Conservation (phyloP, 1,140 invertebrate species). For the Sycophaga agraensis region DNA sequence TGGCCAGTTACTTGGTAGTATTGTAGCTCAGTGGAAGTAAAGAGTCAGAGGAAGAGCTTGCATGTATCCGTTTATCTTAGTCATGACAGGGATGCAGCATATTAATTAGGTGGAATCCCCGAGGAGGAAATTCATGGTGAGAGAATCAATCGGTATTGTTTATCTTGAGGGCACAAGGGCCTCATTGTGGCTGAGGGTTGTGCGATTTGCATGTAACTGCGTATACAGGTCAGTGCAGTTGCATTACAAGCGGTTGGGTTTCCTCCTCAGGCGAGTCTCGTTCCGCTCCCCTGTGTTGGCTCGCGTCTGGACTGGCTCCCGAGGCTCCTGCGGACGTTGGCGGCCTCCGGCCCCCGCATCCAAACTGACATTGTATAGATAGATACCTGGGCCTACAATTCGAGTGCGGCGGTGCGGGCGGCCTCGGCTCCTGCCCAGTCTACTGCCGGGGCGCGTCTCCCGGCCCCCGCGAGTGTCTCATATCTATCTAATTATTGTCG, state of each 20-base stretch:
- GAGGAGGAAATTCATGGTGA: neutral
- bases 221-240: neutral
- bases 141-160: constrained; percentile 13
- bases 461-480: constrained; percentile 37
- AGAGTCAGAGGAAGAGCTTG: too few species aligned
- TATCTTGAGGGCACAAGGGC: neutral
- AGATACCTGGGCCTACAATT: constrained; percentile 35
- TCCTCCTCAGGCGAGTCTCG: neutral
- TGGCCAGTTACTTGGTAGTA: too few species aligned
- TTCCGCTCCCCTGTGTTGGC: neutral
- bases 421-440: too few species aligned
- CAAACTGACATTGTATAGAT: constrained; percentile 29
- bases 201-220: constrained; percentile 17
- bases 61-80: too few species aligned
- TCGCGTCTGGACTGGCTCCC: neutral
- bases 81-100: too few species aligned
- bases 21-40: too few species aligned
- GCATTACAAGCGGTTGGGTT: neutral
- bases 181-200: neutral
- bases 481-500: constrained; percentile 61
- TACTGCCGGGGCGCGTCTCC: too few species aligned
- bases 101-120: too few species aligned
- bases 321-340: neutral
- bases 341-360: neutral
- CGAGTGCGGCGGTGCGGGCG: neutral